phyloP scores from a whole-genome alignment of 2,797 vertebrate species.

The Dallia pectoralis region DNA sequence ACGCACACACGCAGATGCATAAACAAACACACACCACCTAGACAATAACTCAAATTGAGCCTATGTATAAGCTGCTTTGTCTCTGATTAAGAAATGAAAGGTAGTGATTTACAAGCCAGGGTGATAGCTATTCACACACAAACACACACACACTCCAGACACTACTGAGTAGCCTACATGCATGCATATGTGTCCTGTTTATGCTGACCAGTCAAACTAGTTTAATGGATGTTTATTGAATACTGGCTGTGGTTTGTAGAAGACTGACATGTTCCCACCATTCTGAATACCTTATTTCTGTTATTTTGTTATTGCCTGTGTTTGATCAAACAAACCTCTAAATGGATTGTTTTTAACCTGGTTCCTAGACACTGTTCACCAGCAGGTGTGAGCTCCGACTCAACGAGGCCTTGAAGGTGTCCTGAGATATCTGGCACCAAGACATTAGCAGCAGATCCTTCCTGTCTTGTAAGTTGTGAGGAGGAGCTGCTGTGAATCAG shows the following conservation, averaged over 20 bases:
- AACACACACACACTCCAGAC: no score
- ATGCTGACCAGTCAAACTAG: conserved; percentile 53
- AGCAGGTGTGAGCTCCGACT: conserved; percentile 15
- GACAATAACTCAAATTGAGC: no score
- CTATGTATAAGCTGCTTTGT: conserved; percentile 33
- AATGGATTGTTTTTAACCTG: conserved; percentile 19
- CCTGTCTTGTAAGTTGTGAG: no score
- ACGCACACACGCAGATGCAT: conserved; percentile 16
- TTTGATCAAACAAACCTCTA: conserved; percentile 54
- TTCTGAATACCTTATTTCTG: conserved; percentile 46
- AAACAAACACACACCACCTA: no score
- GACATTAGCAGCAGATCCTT: no score
- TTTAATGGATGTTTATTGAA: conserved; percentile 53
- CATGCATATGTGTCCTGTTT: conserved; percentile 22
- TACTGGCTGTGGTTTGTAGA: conserved; percentile 29
- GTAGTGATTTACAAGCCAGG: conserved; percentile 44
- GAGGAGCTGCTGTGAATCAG: no score
- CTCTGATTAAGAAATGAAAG: conserved; percentile 42
- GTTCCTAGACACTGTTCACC: conserved; percentile 10
- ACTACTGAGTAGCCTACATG: not conserved
- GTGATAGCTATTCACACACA: conserved; percentile 33
- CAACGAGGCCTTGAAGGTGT: no score
- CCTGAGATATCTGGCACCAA: no score
- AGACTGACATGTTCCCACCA: conserved; percentile 52
- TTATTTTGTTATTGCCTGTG: conserved; percentile 55